Percentiles rank a stretch among this genome's conserved stretches.
These are phyloP conservation scores for Caenorhabditis sulstoni DNA, from an alignment of 2,888 invertebrate genomes.

Conservation along the genomic window DNA sequence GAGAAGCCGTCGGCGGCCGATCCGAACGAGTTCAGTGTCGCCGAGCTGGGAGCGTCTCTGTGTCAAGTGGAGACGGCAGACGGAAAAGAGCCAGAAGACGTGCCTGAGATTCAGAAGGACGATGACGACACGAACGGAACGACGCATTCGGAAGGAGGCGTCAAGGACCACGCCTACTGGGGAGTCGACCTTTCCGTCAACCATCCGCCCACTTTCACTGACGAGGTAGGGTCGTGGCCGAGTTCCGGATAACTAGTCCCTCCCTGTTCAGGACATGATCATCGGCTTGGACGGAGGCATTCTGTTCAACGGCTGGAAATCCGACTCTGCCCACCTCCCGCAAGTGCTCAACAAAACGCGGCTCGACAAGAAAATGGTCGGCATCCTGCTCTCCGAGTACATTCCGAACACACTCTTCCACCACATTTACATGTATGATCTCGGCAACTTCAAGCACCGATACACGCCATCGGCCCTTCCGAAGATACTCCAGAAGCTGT, in stretches of 20 bases:
- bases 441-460: conserved; percentile 71
- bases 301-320: conserved; percentile 71
- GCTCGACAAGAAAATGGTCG: conserved; percentile 74
- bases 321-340: conserved; percentile 53
- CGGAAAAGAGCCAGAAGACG: conserved; percentile 26
- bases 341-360: conserved; percentile 59
- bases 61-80: conserved; percentile 51
- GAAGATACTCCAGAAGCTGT: conserved; percentile 71
- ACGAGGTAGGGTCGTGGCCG: conserved; percentile 23
- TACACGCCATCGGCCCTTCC: conserved; percentile 68
- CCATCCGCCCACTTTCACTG: conserved; percentile 77
- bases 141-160: not conserved
- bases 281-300: conserved; percentile 79
- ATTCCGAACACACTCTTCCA: conserved; percentile 78
- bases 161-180: conserved; percentile 60
- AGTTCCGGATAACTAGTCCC: no score
- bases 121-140: not conserved
- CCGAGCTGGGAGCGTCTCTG: conserved; percentile 63
- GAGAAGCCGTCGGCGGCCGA: conserved; percentile 30
- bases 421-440: conserved; percentile 74
- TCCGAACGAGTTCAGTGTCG: conserved; percentile 57
- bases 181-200: conserved; percentile 75
- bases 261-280: conserved; percentile 69
- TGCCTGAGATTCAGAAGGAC: not conserved
- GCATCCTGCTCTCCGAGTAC: conserved; percentile 77